Evolutionary conservation across 2,113 vertebrate species (phyloP).

Genomic region (Oreochromis aureus): DNA sequence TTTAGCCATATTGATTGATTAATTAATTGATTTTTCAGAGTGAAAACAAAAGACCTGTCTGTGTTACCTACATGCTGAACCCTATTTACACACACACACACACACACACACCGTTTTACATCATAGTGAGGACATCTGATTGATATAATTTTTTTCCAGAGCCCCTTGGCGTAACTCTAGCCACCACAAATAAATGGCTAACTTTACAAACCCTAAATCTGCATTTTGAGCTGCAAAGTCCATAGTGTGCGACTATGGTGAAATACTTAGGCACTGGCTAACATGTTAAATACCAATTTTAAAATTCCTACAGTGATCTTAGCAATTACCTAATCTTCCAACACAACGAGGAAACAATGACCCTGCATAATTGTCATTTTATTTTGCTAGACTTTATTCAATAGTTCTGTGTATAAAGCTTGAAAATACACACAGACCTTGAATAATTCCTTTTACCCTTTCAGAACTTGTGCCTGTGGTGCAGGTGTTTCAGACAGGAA

Average conservation of each 20-base stretch:
- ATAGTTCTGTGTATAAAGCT: background rate
- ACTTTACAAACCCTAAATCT: background rate
- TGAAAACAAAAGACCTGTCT: background rate
- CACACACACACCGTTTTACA: fast-evolving
- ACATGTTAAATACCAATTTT: too few relatives aligned
- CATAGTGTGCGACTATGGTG: background rate
- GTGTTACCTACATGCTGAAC: background rate
- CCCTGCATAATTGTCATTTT: background rate
- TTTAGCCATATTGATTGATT: background rate
- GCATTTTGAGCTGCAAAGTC: background rate
- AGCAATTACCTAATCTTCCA: fast-evolving
- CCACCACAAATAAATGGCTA: background rate
- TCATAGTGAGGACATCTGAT: background rate
- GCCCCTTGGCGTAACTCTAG: background rate
- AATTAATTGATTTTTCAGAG: background rate
- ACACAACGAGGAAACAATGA: background rate
- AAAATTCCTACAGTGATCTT: too few relatives aligned
- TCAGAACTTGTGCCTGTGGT: background rate
- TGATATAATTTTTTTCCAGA: background rate
- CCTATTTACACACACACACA: background rate
- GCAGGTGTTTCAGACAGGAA: background rate
- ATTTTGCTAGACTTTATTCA: background rate
- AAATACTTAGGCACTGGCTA: too few relatives aligned
- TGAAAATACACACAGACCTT: background rate
- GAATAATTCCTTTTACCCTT: background rate